Conservation (phyloP, 2,888 invertebrate genomes). For the Patella pellucida region DNA sequence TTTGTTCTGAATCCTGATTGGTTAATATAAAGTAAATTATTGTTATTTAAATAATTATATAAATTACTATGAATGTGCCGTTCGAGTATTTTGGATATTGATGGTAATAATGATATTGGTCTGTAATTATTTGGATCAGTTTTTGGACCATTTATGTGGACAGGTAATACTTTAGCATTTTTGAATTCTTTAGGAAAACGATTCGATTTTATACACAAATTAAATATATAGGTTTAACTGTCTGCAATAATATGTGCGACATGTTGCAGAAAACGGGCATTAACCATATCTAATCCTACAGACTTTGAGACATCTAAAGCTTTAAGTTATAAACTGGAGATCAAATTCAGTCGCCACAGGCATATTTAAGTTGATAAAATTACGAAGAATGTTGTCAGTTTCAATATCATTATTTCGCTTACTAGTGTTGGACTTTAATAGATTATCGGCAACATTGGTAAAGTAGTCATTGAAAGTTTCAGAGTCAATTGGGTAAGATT, state of each 20-base stretch:
- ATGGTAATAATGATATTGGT: not conserved
- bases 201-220: not conserved
- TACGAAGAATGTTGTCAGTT: no score
- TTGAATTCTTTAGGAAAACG: not conserved
- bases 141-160: not conserved
- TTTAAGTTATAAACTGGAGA: not conserved
- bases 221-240: not conserved
- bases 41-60: not conserved
- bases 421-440: no score
- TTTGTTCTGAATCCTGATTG: not conserved
- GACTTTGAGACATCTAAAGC: not conserved
- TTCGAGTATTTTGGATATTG: not conserved
- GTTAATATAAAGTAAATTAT: constrained; percentile 6
- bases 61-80: not conserved
- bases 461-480: no score
- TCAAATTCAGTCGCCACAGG: no score
- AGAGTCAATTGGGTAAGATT: no score
- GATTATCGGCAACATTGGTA: no score
- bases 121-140: not conserved
- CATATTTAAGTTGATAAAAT: no score
- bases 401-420: no score
- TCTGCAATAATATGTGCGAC: not conserved
- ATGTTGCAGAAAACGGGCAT: not conserved
- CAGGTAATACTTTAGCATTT: not conserved
- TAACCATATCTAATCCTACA: not conserved